Evolutionary conservation across 2,113 vertebrate genomes (phyloP).

Genomic region (Aleadryas rufinucha): DNA sequence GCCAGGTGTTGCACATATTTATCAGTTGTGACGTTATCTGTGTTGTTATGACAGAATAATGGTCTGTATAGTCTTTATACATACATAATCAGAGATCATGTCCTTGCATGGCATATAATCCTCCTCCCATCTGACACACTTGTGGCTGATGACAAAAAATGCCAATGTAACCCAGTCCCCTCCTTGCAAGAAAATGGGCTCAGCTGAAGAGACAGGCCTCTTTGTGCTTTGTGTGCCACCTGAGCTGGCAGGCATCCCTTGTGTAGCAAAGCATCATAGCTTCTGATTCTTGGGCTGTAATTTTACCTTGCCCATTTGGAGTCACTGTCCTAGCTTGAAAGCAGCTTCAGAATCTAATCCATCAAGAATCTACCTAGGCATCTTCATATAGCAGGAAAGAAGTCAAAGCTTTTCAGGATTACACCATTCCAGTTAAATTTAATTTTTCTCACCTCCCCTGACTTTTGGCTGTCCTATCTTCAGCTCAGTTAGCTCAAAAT

Average conservation of each 20-base stretch:
- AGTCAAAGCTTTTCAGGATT: not conserved
- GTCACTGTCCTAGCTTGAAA: not conserved
- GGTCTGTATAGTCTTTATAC: not conserved
- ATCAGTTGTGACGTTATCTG: rapidly evolving
- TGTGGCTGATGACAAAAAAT: not conserved
- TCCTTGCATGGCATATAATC: not conserved
- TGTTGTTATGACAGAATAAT: not conserved
- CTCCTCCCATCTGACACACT: not conserved
- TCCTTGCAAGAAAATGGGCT: rapidly evolving
- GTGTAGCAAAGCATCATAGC: not conserved
- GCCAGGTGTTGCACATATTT: not conserved
- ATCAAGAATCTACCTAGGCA: not conserved
- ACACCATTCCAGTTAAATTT: not conserved
- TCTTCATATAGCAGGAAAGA: not conserved
- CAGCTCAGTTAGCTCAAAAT: not conserved
- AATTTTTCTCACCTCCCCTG: not conserved
- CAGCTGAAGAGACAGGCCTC: not conserved
- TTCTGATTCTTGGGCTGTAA: not conserved
- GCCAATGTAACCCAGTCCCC: rapidly evolving
- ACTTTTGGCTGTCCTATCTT: not conserved
- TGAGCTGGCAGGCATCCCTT: not conserved
- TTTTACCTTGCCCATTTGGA: not conserved
- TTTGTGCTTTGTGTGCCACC: too few relatives aligned
- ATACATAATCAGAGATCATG: not conserved
- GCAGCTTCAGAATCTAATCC: not conserved